Evolutionary conservation across 1,140 invertebrate genomes (phyloP).

Genomic region (Drosophila littoralis): DNA sequence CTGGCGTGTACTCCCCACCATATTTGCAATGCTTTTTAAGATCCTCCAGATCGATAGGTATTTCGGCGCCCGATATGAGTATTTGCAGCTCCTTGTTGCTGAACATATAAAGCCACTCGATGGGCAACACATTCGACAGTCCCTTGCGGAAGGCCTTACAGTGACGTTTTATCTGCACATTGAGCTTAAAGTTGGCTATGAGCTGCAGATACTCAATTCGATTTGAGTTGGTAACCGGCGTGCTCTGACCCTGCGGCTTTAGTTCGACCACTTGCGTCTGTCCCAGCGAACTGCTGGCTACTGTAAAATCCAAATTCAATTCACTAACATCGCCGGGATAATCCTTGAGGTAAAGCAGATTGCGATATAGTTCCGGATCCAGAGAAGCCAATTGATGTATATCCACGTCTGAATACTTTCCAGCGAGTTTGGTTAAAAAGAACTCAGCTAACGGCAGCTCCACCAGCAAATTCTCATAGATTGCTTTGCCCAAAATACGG

Average conservation of each 20-base stretch:
- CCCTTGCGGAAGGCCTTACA: conserved; percentile 94
- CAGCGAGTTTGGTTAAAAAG: conserved; percentile 94
- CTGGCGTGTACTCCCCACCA: conserved; percentile 91
- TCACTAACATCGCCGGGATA: conserved; percentile 92
- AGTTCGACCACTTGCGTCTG: conserved; percentile 95
- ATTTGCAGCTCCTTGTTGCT: conserved; percentile 97
- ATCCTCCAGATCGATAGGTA: conserved; percentile 96
- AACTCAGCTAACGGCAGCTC: conserved; percentile 97
- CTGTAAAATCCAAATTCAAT: conserved; percentile 96
- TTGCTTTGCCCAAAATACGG: conserved; percentile 96
- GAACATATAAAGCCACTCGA: conserved; percentile 97
- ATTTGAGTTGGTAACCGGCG: conserved; percentile 95
- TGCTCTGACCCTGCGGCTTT: conserved; percentile 94
- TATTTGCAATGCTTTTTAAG: conserved; percentile 94
- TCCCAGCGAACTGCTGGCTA: conserved; percentile 95
- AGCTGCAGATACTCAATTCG: conserved; percentile 98
- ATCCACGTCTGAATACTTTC: conserved; percentile 92
- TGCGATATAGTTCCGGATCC: conserved; percentile 96
- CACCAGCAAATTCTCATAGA: conserved; percentile 97
- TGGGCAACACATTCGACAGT: conserved; percentile 93
- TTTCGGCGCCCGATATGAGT: conserved; percentile 96
- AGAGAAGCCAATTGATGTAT: conserved; percentile 97
- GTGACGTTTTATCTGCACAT: conserved; percentile 94
- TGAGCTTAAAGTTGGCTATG: conserved; percentile 98
- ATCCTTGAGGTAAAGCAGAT: conserved; percentile 94